Evolutionary conservation across 1,140 invertebrate genomes (phyloP), one percentile per base, ranked within the genome.

Genomic region (Calosoma granatense): DNA sequence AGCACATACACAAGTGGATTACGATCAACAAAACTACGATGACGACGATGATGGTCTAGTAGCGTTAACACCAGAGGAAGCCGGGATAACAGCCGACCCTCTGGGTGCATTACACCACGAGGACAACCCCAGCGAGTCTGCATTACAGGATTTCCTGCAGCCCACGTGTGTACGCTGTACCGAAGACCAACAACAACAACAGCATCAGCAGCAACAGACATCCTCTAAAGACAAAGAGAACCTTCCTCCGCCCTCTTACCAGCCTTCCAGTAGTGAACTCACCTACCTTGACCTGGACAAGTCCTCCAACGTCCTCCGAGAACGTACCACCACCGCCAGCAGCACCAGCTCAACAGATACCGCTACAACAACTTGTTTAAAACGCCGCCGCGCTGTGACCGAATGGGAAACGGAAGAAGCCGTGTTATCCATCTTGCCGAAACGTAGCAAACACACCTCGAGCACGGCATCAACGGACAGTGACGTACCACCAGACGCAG

Each of bases 321-420:
- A 70, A 47, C 63, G 66, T 20, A 39, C 2, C 12, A 36, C 41
- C 1, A 56, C 22, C n/a, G 3, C 2, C 19, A 39, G 9, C 12
- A 36, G 39, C 1, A 56, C 22, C n/a, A 2, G 1, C 19, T 62
- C 61, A 3, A 20, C 22, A 23, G 52, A 53, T 22, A 22, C 52
- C 2, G 14, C n/a, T 14, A 53, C 17, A 15, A 22, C 60, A 4
- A 60, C 65, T 14, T 71, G 68, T 52, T 59, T 76, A 56, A 78
- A 78, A 59, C 68, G 76, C 57, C 60, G 74, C 55, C 66, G 75
- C 11, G 69, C 71, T 9, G 75, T 78, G 41, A 66, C 69, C 20
- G 76, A 79, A 59, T 76, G 75, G 74, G 77, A 78, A 61, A 76
- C 74, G 1, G 76, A 78, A 61, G 74, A 76, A 58, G 72, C 76